Evolutionary conservation across 1,140 invertebrate genomes (phyloP).

Genomic region (Tachypleus tridentatus): DNA sequence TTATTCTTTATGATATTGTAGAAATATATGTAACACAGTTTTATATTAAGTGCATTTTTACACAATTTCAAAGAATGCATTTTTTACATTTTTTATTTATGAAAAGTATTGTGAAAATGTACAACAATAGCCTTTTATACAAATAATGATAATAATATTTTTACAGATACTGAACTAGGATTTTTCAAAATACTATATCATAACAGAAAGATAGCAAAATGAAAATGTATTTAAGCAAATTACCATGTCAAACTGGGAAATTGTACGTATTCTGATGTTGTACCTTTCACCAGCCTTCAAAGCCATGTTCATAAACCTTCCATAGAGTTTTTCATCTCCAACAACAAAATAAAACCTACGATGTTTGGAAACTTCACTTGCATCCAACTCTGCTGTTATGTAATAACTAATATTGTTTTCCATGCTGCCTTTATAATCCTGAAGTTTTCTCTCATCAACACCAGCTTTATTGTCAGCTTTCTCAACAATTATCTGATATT

Average conservation of each 20-base stretch:
- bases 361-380: conserved; percentile 6
- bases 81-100: too few species aligned
- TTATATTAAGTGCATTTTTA: too few species aligned
- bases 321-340: conserved; percentile 13
- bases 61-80: too few species aligned
- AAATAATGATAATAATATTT: too few species aligned
- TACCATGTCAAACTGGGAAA: not conserved
- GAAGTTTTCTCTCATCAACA: conserved; percentile 10
- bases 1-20: too few species aligned
- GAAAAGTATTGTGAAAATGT: too few species aligned
- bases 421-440: conserved; percentile 9
- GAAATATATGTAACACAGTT: too few species aligned
- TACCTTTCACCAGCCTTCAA: conserved; percentile 14
- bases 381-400: conserved; percentile 17
- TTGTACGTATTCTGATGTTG: conserved; percentile 16
- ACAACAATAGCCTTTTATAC: too few species aligned
- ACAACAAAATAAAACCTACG: conserved; percentile 14
- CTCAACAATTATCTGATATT: conserved; percentile 21
- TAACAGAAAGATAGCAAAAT: too few species aligned
- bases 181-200: too few species aligned
- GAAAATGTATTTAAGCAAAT: too few species aligned
- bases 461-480: conserved; percentile 5
- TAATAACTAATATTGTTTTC: conserved; percentile 13
- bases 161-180: too few species aligned
- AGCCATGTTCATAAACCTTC: conserved; percentile 15